These are phyloP conservation scores for Thalassophryne amazonica DNA, from an alignment of 2,797 vertebrate species.

Conservation along the genomic window DNA sequence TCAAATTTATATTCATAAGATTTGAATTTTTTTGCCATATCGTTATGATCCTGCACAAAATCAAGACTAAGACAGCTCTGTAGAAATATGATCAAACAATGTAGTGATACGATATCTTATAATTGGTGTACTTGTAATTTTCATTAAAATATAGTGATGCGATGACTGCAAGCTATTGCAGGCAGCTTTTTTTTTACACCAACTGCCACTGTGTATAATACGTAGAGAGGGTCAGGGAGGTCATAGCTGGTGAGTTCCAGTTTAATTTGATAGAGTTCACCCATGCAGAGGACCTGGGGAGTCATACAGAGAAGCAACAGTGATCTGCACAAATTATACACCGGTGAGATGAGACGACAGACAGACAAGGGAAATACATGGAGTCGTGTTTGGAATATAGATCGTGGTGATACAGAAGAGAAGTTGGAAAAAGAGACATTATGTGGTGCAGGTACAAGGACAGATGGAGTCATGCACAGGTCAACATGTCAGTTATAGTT, in stretches of 20 bases:
- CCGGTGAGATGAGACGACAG: conserved; percentile 49
- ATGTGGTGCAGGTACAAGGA: conserved; percentile 44
- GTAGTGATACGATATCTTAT: too few relatives aligned
- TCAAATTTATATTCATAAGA: too few relatives aligned
- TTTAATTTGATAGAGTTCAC: conserved; percentile 79
- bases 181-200: too few relatives aligned
- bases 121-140: too few relatives aligned
- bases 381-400: conserved; percentile 56
- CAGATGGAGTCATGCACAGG: conserved; percentile 26
- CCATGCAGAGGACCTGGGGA: conserved; percentile 70
- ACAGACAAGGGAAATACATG: conserved; percentile 35
- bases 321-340: conserved; percentile 70
- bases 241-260: conserved; percentile 55
- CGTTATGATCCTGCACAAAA: too few relatives aligned
- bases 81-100: too few relatives aligned
- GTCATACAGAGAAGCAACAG: conserved; percentile 65
- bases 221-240: conserved; percentile 34
- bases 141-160: too few relatives aligned
- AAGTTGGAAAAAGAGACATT: conserved; percentile 15
- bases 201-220: too few relatives aligned
- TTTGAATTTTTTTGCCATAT: too few relatives aligned
- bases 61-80: too few relatives aligned
- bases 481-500: conserved; percentile 29
- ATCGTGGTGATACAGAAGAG: conserved; percentile 43
- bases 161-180: too few relatives aligned